These are phyloP conservation scores for Lamprotornis superbus DNA, from an alignment of 2,113 vertebrate species.

Conservation along the genomic window DNA sequence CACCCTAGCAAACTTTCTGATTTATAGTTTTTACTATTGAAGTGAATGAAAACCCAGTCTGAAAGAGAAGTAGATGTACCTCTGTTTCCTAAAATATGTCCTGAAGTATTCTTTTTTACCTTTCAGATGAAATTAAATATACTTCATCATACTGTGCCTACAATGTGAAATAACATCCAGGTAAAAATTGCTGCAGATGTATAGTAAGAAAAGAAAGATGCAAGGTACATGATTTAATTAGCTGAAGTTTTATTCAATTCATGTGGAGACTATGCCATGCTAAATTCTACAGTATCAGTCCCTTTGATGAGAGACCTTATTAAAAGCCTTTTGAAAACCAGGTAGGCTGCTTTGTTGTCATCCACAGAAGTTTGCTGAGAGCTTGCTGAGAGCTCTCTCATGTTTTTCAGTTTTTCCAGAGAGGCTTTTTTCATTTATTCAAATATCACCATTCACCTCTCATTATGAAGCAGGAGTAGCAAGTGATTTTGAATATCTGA, in stretches of 20 bases:
- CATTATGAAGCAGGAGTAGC: background rate
- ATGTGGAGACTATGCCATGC: background rate
- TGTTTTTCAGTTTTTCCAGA: background rate
- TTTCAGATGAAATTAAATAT: background rate
- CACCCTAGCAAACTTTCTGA: background rate
- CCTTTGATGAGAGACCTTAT: background rate
- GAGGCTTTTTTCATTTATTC: background rate
- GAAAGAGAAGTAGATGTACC: background rate
- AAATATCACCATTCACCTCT: background rate
- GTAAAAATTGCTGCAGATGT: background rate
- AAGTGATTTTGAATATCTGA: slow-evolving; percentile 22
- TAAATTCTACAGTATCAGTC: background rate
- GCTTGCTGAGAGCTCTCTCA: background rate
- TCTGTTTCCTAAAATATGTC: background rate
- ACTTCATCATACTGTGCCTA: background rate
- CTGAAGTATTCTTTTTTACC: background rate
- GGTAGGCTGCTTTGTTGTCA: background rate
- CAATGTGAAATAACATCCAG: background rate
- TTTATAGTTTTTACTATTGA: background rate
- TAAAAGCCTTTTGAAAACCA: slow-evolving; percentile 6
- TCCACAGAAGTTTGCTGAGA: background rate
- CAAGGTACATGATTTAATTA: background rate
- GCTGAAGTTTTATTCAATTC: background rate
- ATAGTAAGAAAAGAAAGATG: background rate
- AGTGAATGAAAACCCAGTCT: background rate